Base-by-base conservation (phyloP, 2,888 invertebrate species). In the Crossocerus cetratus region DNA sequence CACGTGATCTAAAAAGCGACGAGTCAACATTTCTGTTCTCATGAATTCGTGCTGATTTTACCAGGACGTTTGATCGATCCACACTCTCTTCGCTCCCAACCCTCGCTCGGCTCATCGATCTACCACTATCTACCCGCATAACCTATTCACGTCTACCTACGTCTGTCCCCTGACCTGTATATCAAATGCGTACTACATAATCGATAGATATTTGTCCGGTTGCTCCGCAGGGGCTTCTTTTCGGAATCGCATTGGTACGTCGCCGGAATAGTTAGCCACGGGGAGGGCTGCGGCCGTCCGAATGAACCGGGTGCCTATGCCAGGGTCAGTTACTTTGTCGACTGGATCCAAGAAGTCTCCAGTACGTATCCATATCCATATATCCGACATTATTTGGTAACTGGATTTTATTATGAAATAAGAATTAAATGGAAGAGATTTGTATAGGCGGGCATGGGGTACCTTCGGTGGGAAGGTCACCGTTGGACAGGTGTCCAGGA, bases 251-350 rank as follows among this genome's bases (percentile, higher is more conserved):
- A 94, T 85, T 96, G 95, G 95, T 96, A 96, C 87, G 91, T 96
- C 72, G 96, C 94, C 3, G 97, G 97, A 0, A 93, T 97, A 62
- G 96, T 97, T 0, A 96, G 96, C 85, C 96, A 97, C 86, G 97
- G 97, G 22, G 94, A 96, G 83, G 97, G 97, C 2, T 97, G 97
- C 89, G 97, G 93, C 20, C 92, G 95, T 77, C 93, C 94, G 63
- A 92, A 93, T 72, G 95, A 96, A 87, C 95, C 96, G 18, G 97
- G 97, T 1, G 96, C 94, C 58, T 97, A 97, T 84, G 96, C 96
- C 0, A 92, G 95, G 90, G 94, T 97, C 20, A 94, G 94, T 77
- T 91, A 94, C 23, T 96, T 93, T 86, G 89, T 94, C n/a, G 92
- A 94, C 72, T 97, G 96, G 96, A 94, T 96, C 74, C 91, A 91